Evolutionary conservation across 2,888 invertebrate genomes (phyloP).

Genomic region (Theretra japonica): DNA sequence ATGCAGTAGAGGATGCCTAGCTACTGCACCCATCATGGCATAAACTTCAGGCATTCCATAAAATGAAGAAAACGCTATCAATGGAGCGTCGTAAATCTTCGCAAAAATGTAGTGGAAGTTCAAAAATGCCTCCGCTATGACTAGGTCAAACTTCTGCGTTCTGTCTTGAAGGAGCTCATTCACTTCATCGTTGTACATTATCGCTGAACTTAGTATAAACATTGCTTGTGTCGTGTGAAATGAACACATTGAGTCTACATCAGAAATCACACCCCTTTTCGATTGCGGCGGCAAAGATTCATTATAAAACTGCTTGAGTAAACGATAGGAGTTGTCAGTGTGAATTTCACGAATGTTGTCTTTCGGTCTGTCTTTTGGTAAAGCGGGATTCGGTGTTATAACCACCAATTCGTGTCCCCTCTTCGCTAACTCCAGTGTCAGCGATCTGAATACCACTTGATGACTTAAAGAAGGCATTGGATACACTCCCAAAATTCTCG

Average conservation of each 20-base stretch:
- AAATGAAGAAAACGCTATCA: constrained; percentile 38
- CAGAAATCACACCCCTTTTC: constrained; percentile 30
- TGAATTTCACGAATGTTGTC: constrained; percentile 31
- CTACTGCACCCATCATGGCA: constrained; percentile 17
- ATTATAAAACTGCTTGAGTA: background rate
- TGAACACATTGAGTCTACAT: background rate
- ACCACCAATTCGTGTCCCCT: constrained; percentile 34
- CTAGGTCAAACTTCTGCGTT: constrained; percentile 32
- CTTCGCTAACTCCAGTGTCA: constrained; percentile 30
- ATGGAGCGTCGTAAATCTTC: constrained; percentile 32
- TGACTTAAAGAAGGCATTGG: constrained; percentile 35
- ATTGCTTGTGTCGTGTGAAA: background rate
- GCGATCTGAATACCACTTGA: constrained; percentile 34
- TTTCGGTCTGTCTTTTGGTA: constrained; percentile 30
- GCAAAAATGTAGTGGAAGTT: constrained; percentile 25
- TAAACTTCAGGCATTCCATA: constrained; percentile 27
- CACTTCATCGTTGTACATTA: constrained; percentile 25
- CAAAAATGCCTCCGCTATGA: constrained; percentile 31
- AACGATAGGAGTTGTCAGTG: constrained; percentile 16
- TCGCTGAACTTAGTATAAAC: background rate
- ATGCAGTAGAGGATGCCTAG: constrained; percentile 26
- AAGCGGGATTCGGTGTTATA: constrained; percentile 33
- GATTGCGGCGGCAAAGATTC: background rate
- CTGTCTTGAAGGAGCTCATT: constrained; percentile 26
- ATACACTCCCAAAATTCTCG: constrained; percentile 34